Evolutionary conservation across 2,113 vertebrate genomes (phyloP), one percentile per base, ranked within the genome.

Genomic region (Haliaeetus leucogaster): DNA sequence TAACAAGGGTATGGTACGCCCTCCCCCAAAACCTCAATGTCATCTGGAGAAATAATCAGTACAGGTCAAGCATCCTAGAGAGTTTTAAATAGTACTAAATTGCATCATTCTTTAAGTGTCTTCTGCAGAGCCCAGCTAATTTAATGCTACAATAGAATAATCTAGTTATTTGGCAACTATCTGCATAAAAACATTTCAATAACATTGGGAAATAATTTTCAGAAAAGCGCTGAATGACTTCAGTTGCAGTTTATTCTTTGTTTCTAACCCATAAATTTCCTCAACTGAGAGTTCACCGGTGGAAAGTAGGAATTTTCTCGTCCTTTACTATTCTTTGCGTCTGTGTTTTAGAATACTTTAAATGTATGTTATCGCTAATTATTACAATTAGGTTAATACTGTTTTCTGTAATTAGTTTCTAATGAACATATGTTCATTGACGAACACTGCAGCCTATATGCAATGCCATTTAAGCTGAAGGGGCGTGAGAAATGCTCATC

Each of bases 321-420:
- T 61, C 42, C 56, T 80, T 76, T 50, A 71, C n/a, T 55, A 23
- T 45, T 80, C 80, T 91, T 62, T 77, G 67, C 53, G 47, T 92
- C 45, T 85, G 42, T 93, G 66, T 85, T 86, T 91, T 82, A 55
- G 62, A 50, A 66, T 81, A 93, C 45, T 80, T 76, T 82, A 87
- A 95, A 87, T 87, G 8, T n/a, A 55, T 89, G 25, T 58, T 88
- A 87, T 80, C 34, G 25, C 78, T 95, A 93, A 91, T 95, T 93
- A 91, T 95, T 82, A 93, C 82, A 66, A 87, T 87, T 89, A 87
- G 66, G 62, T 68, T 95, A 87, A 80, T 77, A 58, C 82, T 93
- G 73, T 95, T 97, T 97, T 85, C 81, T 80, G 62, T 80, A 95
- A 97, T 96, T 97, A 95, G 62, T 97, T 96, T 93, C 77, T 97